Conservation (phyloP, 2,797 vertebrate species). For the Gila robusta region DNA sequence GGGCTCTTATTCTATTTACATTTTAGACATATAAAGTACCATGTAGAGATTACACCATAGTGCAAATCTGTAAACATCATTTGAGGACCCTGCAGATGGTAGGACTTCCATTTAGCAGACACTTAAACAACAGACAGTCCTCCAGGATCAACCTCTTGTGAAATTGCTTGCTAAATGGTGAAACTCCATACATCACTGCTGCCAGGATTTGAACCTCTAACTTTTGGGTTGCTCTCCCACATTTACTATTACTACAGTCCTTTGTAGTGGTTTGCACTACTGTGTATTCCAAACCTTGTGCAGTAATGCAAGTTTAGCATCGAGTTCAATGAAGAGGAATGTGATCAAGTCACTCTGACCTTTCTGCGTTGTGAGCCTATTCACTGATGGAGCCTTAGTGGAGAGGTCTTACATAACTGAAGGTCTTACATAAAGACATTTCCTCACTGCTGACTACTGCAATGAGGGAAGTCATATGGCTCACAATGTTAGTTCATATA, state of each 20-base stretch:
- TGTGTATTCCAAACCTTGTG: neutral
- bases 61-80: slow-evolving; percentile 20
- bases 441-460: slow-evolving; percentile 23
- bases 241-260: neutral
- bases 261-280: neutral
- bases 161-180: neutral
- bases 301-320: slow-evolving; percentile 8
- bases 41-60: neutral
- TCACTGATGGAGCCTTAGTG: slow-evolving; percentile 35
- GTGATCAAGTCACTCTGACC: slow-evolving; percentile 48
- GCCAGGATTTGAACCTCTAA: neutral
- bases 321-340: slow-evolving; percentile 38
- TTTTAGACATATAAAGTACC: neutral
- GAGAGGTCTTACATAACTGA: slow-evolving; percentile 58
- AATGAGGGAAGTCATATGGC: slow-evolving; percentile 22
- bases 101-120: slow-evolving; percentile 1
- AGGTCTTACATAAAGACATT: slow-evolving; percentile 52
- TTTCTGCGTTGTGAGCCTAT: slow-evolving; percentile 24
- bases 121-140: slow-evolving; percentile 3
- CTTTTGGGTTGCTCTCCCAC: neutral
- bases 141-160: neutral
- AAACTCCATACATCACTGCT: neutral
- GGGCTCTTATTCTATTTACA: neutral
- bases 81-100: neutral
- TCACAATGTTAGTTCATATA: slow-evolving; percentile 13